These are phyloP conservation scores for Pardalotus punctatus DNA, from an alignment of 2,113 vertebrate genomes.

Conservation along the genomic window DNA sequence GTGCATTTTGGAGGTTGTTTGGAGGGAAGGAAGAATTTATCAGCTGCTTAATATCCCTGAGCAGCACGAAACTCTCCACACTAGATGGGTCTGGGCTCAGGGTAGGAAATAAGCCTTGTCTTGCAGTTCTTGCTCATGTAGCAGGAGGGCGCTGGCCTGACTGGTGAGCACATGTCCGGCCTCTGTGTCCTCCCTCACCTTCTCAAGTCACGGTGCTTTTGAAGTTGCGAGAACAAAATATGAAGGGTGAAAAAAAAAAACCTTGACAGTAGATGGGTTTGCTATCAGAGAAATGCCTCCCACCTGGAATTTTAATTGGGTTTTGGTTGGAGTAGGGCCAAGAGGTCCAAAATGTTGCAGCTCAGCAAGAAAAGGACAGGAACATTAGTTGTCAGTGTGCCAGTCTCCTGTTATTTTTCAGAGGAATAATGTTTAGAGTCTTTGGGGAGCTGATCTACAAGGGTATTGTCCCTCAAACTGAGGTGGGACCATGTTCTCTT, in stretches of 20 bases:
- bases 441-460: neutral
- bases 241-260: neutral
- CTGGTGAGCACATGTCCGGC: neutral
- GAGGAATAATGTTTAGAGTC: neutral
- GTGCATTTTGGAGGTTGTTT: neutral
- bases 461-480: neutral
- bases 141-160: neutral
- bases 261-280: neutral
- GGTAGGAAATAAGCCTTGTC: neutral
- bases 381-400: neutral
- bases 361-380: neutral
- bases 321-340: neutral
- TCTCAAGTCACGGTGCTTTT: neutral
- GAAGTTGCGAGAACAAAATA: neutral
- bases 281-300: neutral
- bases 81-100: neutral
- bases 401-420: neutral
- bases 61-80: neutral
- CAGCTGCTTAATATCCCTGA: neutral
- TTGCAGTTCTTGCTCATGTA: neutral
- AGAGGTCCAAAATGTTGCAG: neutral
- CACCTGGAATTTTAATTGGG: slow-evolving; percentile 2
- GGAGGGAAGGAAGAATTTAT: neutral
- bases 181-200: neutral
- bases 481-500: neutral